Evolutionary conservation across 2,113 vertebrate species (phyloP), one percentile per base, ranked within the genome.

Genomic region (Psilopogon haemacephalus): DNA sequence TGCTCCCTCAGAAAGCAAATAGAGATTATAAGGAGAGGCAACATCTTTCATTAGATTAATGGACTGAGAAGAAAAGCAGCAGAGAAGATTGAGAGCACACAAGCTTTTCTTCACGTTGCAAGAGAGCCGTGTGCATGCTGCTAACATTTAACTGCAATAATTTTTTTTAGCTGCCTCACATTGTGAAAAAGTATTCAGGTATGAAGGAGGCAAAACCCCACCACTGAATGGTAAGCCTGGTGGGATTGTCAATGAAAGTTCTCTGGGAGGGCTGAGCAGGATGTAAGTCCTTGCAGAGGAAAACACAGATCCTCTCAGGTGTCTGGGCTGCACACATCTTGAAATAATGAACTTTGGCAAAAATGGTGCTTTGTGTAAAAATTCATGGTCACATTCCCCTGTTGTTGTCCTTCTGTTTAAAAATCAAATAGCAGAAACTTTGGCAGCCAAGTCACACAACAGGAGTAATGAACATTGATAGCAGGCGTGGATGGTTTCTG

Each of bases 1-100:
- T 94, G 68, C 73, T 95, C 60, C 20, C 78, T 88, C 52, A 63
- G 79, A 95, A 91, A 88, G 68, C 37, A 68, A 94, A 70, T 37
- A 54, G 74, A 82, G 37, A 93, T 95, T 94, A 86, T 76, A 73
- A 93, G 56, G 50, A 94, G 26, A 95, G 23, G 48, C 60, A 91
- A 94, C 72, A 80, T 88, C 63, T 93, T 96, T 95, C 91, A 91
- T 94, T 93, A 85, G 75, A 85, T 93, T 95, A 95, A 95, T 95
- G 82, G 55, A 91, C 46, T 73, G 78, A 89, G 72, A 89, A 95
- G 37, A 38, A 88, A 76, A 88, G 79, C 48, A 70, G 28, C 40
- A 80, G 56, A 89, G 91, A 64, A 88, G 32, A 23, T 70, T 63
- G 68, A 77, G 60, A 94, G 82, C n/a, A 59, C 28, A 70, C 8